A percentile compares a stretch with the other conserved stretches of the same genome.
Conservation (phyloP, 2,888 invertebrate species). For the Ecliptopera silaceata region DNA sequence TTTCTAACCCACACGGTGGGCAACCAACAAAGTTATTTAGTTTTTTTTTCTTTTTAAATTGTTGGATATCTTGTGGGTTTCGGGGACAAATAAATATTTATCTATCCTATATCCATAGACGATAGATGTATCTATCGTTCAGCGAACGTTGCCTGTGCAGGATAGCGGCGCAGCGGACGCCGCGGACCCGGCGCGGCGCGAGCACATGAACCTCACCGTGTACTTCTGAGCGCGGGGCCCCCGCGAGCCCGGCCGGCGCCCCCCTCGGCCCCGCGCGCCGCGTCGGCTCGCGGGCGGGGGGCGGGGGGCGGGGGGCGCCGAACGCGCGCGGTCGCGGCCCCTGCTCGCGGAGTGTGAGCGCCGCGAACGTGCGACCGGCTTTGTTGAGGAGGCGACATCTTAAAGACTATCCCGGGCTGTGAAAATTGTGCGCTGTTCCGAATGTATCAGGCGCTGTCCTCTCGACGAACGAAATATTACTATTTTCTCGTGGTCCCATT, state of each 20-base stretch:
- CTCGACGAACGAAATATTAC: conserved; percentile 3
- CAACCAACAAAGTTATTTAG: no score
- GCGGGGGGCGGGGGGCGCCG: no score
- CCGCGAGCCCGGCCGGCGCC: neutral
- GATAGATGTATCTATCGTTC: conserved; percentile 24
- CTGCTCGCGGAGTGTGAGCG: no score
- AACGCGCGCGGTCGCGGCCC: no score
- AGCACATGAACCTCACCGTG: conserved; percentile 87
- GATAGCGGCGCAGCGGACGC: conserved; percentile 64
- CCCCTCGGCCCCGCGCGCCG: neutral
- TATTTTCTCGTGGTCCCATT: no score
- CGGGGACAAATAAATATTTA: no score
- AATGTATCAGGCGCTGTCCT: conserved; percentile 13
- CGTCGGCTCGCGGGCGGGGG: no score
- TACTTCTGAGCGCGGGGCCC: conserved; percentile 76
- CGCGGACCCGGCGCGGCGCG: conserved; percentile 68
- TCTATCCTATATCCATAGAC: neutral
- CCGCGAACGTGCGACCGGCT: conserved; percentile 46
- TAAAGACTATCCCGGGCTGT: neutral
- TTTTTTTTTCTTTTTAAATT: no score
- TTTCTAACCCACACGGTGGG: no score
- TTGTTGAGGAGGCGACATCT: conserved; percentile 40
- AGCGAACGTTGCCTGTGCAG: conserved; percentile 52
- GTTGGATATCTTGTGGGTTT: no score
- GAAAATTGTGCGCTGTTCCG: neutral